Conservation (phyloP, 2,113 vertebrate species). For the Amazona vittata region DNA sequence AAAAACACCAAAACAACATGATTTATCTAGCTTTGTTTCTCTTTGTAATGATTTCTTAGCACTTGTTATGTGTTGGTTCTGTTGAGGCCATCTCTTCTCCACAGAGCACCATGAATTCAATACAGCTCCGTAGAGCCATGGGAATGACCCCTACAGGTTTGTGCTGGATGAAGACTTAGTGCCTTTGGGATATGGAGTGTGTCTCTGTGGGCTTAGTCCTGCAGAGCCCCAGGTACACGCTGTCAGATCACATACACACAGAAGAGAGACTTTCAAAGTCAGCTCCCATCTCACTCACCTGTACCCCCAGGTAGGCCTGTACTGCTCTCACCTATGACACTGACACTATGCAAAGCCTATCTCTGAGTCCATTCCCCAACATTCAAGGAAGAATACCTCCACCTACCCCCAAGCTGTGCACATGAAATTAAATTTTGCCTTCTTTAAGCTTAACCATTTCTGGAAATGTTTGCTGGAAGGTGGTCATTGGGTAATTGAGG, state of each 20-base stretch:
- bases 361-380: not conserved
- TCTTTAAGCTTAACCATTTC: not conserved
- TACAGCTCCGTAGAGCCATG: not conserved
- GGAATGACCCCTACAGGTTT: not conserved
- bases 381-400: not conserved
- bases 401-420: not conserved
- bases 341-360: not conserved
- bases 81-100: not conserved
- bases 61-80: not conserved
- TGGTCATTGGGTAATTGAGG: not conserved
- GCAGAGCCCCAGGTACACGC: fast-evolving
- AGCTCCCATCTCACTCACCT: not conserved
- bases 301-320: not conserved
- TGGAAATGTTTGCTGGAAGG: not conserved
- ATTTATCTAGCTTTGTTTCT: not conserved
- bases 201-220: not conserved
- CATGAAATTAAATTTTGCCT: not conserved
- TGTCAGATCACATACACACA: not conserved
- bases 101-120: not conserved
- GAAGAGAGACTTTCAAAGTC: not conserved
- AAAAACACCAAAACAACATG: not conserved
- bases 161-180: not conserved
- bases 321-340: not conserved
- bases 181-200: not conserved
- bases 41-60: not conserved